Conservation (phyloP, 2,113 vertebrate species). For the Callospermophilus lateralis region DNA sequence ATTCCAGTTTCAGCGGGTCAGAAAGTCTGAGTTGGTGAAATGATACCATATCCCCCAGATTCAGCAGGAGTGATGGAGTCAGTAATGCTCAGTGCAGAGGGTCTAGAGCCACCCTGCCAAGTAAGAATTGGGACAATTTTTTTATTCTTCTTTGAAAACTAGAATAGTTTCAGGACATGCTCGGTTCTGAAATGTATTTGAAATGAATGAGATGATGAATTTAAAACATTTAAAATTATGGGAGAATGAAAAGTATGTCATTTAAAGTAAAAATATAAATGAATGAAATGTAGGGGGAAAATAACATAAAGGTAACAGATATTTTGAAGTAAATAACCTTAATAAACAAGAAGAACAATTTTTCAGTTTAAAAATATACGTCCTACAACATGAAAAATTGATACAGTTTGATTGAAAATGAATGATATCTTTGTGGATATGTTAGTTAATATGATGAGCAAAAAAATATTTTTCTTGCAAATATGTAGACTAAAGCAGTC, state of each 20-base stretch:
- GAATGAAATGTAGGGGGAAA: neutral
- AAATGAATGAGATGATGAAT: neutral
- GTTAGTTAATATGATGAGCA: neutral
- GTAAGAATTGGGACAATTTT: neutral
- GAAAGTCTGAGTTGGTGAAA: neutral
- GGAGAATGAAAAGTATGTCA: neutral
- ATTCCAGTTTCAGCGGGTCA: neutral
- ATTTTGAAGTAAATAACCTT: neutral
- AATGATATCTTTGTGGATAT: neutral
- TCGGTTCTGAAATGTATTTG: neutral
- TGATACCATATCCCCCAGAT: neutral
- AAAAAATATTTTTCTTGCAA: neutral
- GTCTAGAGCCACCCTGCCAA: neutral
- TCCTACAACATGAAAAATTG: neutral
- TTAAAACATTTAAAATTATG: neutral
- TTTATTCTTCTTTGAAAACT: neutral
- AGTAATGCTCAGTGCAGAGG: neutral
- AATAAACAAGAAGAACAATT: neutral
- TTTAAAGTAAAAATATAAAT: neutral
- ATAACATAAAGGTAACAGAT: neutral
- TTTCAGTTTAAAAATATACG: neutral
- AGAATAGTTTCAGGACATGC: neutral
- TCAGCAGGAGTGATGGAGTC: no score
- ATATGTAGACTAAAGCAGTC: neutral
- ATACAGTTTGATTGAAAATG: neutral